These are phyloP conservation scores for Lamellibrachia satsuma DNA, from an alignment of 2,888 invertebrate species.

Conservation along the genomic window DNA sequence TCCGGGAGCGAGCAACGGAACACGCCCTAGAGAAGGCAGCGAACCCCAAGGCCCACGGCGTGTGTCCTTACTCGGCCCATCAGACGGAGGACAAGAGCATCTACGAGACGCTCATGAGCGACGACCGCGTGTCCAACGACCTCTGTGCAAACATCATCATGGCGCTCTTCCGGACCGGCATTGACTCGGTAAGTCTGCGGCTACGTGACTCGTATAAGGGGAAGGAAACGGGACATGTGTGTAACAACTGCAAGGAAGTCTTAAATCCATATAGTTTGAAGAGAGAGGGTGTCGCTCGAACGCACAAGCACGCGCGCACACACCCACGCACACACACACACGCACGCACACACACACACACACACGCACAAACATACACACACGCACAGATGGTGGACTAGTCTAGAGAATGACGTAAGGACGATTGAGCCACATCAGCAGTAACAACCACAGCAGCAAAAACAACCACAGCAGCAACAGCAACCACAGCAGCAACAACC, in stretches of 20 bases:
- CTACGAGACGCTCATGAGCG: conserved; percentile 33
- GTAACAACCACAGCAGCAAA: not conserved
- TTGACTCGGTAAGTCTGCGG: conserved; percentile 37
- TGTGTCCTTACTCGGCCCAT: conserved; percentile 26
- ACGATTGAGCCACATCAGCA: too few species aligned
- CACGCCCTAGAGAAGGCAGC: not conserved
- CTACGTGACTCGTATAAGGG: too few species aligned
- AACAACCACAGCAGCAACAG: not conserved
- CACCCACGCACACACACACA: not conserved
- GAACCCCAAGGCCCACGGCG: not conserved
- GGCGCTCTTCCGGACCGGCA: conserved; percentile 39
- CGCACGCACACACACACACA: not conserved
- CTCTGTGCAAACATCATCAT: conserved; percentile 37
- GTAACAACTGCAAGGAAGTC: too few species aligned
- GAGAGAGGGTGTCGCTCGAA: not conserved
- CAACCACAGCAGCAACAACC: too few species aligned
- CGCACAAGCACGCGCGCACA: not conserved
- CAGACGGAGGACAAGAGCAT: conserved; percentile 30
- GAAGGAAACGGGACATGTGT: too few species aligned
- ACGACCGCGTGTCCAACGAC: conserved; percentile 30
- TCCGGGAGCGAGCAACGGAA: not conserved
- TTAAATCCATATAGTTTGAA: not conserved
- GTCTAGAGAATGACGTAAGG: too few species aligned
- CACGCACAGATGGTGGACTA: not conserved
- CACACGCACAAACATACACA: not conserved